phyloP scores from a whole-genome alignment of 2,888 invertebrate genomes.

The Acanthosepion lycidas region DNA sequence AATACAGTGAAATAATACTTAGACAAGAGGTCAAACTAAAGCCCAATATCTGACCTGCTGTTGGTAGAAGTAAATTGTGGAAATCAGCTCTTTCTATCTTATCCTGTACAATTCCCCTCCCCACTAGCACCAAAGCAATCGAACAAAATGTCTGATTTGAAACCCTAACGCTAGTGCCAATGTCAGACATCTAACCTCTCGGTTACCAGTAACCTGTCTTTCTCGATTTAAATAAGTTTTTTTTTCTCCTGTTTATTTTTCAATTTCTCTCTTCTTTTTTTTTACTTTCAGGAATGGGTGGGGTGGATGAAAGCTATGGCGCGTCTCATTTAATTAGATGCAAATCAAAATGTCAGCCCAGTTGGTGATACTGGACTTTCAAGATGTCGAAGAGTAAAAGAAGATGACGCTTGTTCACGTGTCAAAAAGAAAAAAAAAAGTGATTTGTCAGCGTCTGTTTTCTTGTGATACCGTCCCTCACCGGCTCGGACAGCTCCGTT shows the following conservation, averaged over 20 bases:
- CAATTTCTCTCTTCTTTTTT: background rate
- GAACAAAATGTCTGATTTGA: too few relatives aligned
- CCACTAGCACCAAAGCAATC: too few relatives aligned
- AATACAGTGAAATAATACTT: too few relatives aligned
- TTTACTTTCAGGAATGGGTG: background rate
- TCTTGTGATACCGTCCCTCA: background rate
- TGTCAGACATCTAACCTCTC: too few relatives aligned
- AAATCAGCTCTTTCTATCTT: too few relatives aligned
- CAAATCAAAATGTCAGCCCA: background rate
- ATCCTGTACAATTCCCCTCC: too few relatives aligned
- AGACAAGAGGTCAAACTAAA: too few relatives aligned
- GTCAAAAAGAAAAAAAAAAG: background rate
- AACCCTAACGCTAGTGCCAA: too few relatives aligned
- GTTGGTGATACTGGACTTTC: background rate
- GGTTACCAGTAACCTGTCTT: too few relatives aligned
- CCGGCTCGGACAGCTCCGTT: background rate
- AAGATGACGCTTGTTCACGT: background rate
- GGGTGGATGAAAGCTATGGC: background rate
- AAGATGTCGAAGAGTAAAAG: background rate
- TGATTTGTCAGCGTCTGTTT: conserved; percentile 11
- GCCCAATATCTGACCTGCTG: too few relatives aligned
- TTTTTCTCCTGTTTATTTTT: background rate
- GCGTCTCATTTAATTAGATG: background rate
- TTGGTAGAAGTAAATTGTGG: too few relatives aligned
- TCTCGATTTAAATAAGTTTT: background rate